A percentile compares a stretch with the other conserved stretches of the same genome.
These are phyloP conservation scores for Styela clava DNA, from an alignment of 23 tunicate species.

Conservation along the genomic window DNA sequence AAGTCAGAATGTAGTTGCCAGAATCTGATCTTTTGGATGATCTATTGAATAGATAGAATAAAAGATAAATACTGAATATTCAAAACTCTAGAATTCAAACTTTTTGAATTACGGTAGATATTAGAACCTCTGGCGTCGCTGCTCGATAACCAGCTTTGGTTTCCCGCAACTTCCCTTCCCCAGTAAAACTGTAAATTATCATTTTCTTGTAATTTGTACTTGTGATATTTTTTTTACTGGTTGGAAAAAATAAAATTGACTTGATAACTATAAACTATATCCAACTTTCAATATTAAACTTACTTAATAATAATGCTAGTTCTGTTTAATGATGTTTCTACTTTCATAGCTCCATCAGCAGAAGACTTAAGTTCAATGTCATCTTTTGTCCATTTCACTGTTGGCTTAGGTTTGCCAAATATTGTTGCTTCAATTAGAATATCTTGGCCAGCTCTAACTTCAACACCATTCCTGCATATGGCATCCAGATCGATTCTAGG, in stretches of 20 bases:
- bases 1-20: slow-evolving; percentile 69
- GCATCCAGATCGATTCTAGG: slow-evolving; percentile 36
- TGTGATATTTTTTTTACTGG: no score
- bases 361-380: slow-evolving; percentile 14
- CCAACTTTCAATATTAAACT: no score
- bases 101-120: no score
- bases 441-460: slow-evolving; percentile 40
- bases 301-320: slow-evolving; percentile 47
- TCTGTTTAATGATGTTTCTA: slow-evolving; percentile 44
- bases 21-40: slow-evolving; percentile 69
- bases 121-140: no score
- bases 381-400: slow-evolving; percentile 60
- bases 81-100: not conserved
- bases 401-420: slow-evolving; percentile 81
- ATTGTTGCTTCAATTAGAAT: slow-evolving; percentile 37
- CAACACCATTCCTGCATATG: slow-evolving; percentile 29
- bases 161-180: no score
- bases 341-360: slow-evolving; percentile 45
- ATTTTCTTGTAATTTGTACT: no score
- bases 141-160: no score
- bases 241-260: no score
- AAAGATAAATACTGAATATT: not conserved
- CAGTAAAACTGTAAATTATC: no score
- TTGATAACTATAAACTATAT: no score
- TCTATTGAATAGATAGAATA: not conserved